Evolutionary conservation across 2,888 invertebrate species (phyloP), one percentile per base, ranked within the genome.

Genomic region (Chalcosyrphus nemorum): DNA sequence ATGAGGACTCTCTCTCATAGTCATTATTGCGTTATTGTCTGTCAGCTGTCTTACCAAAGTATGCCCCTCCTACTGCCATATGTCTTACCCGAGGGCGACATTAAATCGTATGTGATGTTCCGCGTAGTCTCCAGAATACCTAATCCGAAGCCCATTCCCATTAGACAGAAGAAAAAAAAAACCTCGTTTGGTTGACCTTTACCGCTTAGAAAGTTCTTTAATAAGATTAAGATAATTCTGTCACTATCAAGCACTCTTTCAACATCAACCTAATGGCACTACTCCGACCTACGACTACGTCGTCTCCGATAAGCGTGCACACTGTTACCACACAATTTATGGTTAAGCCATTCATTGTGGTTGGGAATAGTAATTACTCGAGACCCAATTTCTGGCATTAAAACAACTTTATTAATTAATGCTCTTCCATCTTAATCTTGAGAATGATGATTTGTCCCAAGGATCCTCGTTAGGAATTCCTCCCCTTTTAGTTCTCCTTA

Each of bases 361-460:
- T 32, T 54, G 45, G 24, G 24, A 56, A 45, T 68, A 52, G 52
- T 77, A 61, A 70, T 61, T 77, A 70, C 61, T 43, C 35, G 13
- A 32, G 38, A 32, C 54, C 59, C 52, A 11, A 70, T 17, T 61
- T 54, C 70, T 54, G 47, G 47, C 77, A 78, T 32, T 63, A 78
- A 24, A 78, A 57, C 71, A 72, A 72, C 78, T 82, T 77, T 78
- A 59, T 78, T 74, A 84, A 84, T 84, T 74, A 77, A 77, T 71
- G 54, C 71, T 38, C 29, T 54, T 82, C 72, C 82, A 61, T 77
- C 77, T 77, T 66, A 72, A 77, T 82, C 77, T 77, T 41, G 21
- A 41, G 38, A 77, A 66, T 61, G 45, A 72, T 72, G 81, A 70
- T 77, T 81, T 81, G 81, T 81, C 71, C 56, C 32, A 27, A 11